phyloP scores from a whole-genome alignment of 2,797 vertebrate genomes.

The Pseudochirops cupreus region DNA sequence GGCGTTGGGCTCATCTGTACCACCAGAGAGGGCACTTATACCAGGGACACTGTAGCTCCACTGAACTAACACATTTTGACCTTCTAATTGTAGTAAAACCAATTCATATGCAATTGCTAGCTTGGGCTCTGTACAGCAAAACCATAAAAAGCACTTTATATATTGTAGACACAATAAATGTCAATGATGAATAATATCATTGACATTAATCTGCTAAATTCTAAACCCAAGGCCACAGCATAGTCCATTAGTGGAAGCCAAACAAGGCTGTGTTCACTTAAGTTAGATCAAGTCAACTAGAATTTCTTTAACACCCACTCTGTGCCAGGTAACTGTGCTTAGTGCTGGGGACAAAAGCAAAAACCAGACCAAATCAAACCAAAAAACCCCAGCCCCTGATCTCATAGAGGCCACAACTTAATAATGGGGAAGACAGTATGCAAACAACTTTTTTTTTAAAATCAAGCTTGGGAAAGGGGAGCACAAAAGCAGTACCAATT shows the following conservation, averaged over 20 bases:
- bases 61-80: neutral
- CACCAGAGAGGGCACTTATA: neutral
- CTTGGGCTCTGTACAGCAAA: too few relatives aligned
- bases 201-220: neutral
- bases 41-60: neutral
- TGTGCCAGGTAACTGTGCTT: too few relatives aligned
- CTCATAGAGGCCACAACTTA: neutral
- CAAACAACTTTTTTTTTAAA: neutral
- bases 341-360: neutral
- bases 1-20: too few relatives aligned
- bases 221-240: constrained; percentile 30
- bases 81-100: neutral
- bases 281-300: constrained; percentile 2
- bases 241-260: constrained; percentile 31
- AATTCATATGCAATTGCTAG: neutral
- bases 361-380: too few relatives aligned
- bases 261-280: neutral
- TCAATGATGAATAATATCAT: neutral
- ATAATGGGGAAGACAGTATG: neutral
- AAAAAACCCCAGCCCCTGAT: neutral
- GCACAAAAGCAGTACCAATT: neutral
- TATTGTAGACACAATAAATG: neutral
- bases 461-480: neutral
- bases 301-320: neutral
- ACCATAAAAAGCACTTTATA: neutral